Conservation (phyloP, 2,888 invertebrate genomes). For the Steinernema hermaphroditum region DNA sequence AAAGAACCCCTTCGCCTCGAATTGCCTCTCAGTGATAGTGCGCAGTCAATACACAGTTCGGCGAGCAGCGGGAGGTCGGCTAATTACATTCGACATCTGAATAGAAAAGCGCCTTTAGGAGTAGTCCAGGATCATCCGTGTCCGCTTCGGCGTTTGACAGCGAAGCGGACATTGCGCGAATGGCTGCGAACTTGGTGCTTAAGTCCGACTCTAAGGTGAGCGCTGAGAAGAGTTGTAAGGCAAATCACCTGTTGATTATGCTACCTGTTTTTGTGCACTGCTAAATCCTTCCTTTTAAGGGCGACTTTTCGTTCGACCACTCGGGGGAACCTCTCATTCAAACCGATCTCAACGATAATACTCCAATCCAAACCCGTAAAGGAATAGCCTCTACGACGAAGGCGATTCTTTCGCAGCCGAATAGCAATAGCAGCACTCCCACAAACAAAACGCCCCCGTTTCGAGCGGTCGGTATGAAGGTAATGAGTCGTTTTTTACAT, state of each 20-base stretch:
- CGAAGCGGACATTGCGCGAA: slow-evolving; percentile 65
- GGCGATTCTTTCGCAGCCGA: slow-evolving; percentile 25
- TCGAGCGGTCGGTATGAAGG: slow-evolving; percentile 48
- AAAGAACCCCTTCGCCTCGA: slow-evolving; percentile 86
- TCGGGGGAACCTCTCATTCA: slow-evolving; percentile 30
- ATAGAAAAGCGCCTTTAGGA: slow-evolving; percentile 35
- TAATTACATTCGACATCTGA: neutral
- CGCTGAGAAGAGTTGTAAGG: neutral
- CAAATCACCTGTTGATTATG: too few species aligned
- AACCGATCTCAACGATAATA: slow-evolving; percentile 47
- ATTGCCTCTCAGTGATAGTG: slow-evolving; percentile 72
- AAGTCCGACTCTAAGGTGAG: slow-evolving; percentile 60
- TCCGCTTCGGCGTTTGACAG: slow-evolving; percentile 63
- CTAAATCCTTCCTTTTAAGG: slow-evolving; percentile 39
- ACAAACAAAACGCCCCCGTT: slow-evolving; percentile 48
- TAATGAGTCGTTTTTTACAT: neutral
- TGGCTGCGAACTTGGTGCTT: slow-evolving; percentile 66
- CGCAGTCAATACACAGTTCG: slow-evolving; percentile 58
- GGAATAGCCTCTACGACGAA: slow-evolving; percentile 1
- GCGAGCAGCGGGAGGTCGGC: slow-evolving; percentile 57
- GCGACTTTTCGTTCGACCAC: slow-evolving; percentile 59
- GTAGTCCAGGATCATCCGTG: slow-evolving; percentile 56
- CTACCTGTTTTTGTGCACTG: too few species aligned
- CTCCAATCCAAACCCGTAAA: slow-evolving; percentile 48
- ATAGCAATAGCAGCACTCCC: slow-evolving; percentile 44